Evolutionary conservation across 2,797 vertebrate species (phyloP).

Genomic region (Otolemur crassicaudatus): DNA sequence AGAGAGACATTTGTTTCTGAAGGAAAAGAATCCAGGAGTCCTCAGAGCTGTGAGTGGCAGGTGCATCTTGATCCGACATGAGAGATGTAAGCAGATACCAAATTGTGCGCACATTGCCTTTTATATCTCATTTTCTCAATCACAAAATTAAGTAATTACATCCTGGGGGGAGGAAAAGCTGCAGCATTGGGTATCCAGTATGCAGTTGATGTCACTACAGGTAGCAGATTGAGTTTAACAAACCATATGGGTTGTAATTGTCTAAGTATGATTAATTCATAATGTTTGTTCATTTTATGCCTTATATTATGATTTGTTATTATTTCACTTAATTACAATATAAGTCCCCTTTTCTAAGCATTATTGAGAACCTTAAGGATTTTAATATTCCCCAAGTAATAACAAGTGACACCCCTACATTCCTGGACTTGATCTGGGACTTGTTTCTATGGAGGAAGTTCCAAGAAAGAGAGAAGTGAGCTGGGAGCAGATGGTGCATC

Average conservation of each 20-base stretch:
- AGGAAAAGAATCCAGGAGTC: slow-evolving; percentile 61
- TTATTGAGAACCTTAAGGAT: slow-evolving; percentile 92
- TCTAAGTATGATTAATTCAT: slow-evolving; percentile 95
- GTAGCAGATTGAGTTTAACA: slow-evolving; percentile 99
- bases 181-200: slow-evolving; percentile 56
- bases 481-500: slow-evolving; percentile 92
- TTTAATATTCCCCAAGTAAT: slow-evolving; percentile 93
- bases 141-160: slow-evolving; percentile 86
- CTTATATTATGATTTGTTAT: slow-evolving; percentile 97
- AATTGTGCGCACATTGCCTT: slow-evolving; percentile 77
- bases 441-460: slow-evolving; percentile 91
- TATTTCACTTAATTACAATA: slow-evolving; percentile 89
- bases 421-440: slow-evolving; percentile 91
- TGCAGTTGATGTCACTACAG: slow-evolving; percentile 86
- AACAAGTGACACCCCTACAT: slow-evolving; percentile 91
- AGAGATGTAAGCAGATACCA: slow-evolving; percentile 67
- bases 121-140: slow-evolving; percentile 85
- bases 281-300: slow-evolving; percentile 98
- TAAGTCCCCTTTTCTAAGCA: slow-evolving; percentile 87
- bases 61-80: slow-evolving; percentile 71
- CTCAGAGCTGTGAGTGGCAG: slow-evolving; percentile 57
- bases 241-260: slow-evolving; percentile 99
- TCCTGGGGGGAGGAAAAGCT: slow-evolving; percentile 75
- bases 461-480: slow-evolving; percentile 88
- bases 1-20: background rate